Percentiles rank a stretch among this genome's conserved stretches.
Evolutionary conservation across 2,888 invertebrate genomes (phyloP).

Genomic region (Cephonodes hylas): DNA sequence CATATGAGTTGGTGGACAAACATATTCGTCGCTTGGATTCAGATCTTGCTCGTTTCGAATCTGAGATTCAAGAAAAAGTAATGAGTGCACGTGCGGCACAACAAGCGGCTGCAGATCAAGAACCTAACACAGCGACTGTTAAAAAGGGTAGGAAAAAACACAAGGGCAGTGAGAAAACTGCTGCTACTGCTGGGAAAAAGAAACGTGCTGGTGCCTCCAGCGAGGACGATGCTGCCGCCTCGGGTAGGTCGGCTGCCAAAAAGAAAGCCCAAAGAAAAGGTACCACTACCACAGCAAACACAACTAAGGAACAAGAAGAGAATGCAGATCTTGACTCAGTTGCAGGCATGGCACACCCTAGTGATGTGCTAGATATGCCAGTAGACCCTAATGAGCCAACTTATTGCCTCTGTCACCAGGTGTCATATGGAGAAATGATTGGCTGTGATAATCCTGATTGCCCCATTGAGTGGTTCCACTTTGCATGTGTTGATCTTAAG

Average conservation of each 20-base stretch:
- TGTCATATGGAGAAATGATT: constrained; percentile 98
- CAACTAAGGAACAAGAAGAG: constrained; percentile 69
- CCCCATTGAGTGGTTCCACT: constrained; percentile 98
- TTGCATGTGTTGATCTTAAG: constrained; percentile 94
- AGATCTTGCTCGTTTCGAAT: constrained; percentile 97
- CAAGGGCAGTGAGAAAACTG: constrained; percentile 65
- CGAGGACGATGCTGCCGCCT: constrained; percentile 67
- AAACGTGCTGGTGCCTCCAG: constrained; percentile 80
- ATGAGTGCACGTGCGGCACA: constrained; percentile 85
- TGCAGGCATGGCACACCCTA: constrained; percentile 87
- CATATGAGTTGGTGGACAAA: constrained; percentile 98
- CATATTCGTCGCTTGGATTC: constrained; percentile 97
- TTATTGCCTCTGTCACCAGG: constrained; percentile 98
- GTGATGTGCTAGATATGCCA: constrained; percentile 94
- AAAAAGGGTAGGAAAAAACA: constrained; percentile 76
- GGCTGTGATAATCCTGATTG: constrained; percentile 96
- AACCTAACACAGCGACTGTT: constrained; percentile 62
- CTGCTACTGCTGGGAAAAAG: constrained; percentile 70
- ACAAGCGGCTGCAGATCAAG: constrained; percentile 73
- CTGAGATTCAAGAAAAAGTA: constrained; percentile 97
- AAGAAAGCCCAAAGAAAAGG: constrained; percentile 71
- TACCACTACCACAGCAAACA: constrained; percentile 54
- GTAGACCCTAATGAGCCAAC: constrained; percentile 99
- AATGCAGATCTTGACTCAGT: constrained; percentile 76
- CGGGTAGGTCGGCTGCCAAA: constrained; percentile 66